A percentile compares a stretch with the other conserved stretches of the same genome.
These are phyloP conservation scores for Galaxias olidus DNA, from an alignment of 2,797 vertebrate genomes.

Conservation along the genomic window DNA sequence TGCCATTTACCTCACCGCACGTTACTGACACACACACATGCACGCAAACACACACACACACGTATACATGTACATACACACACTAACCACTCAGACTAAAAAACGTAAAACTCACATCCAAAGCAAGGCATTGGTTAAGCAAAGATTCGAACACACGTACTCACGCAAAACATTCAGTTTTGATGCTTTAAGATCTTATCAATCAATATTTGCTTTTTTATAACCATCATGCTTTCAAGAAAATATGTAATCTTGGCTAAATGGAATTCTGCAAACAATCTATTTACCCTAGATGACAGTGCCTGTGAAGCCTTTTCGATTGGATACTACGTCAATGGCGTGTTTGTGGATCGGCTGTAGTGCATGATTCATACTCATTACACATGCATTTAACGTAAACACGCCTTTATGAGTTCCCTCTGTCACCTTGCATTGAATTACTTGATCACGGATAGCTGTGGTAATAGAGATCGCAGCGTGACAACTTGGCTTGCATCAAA, in stretches of 20 bases:
- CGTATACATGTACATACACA: not conserved
- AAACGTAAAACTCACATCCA: too few species aligned
- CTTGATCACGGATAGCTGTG: too few species aligned
- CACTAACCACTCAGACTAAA: too few species aligned
- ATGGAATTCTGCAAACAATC: too few species aligned
- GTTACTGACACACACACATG: not conserved
- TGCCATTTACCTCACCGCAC: too few species aligned
- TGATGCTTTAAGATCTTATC: not conserved
- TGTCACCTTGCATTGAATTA: too few species aligned
- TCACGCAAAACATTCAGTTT: too few species aligned
- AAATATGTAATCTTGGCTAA: too few species aligned
- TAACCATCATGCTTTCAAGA: not conserved
- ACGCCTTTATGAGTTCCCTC: slow-evolving; percentile 23
- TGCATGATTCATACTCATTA: too few species aligned
- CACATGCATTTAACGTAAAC: slow-evolving; percentile 27
- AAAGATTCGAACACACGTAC: too few species aligned
- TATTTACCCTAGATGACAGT: slow-evolving; percentile 15
- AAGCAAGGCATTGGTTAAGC: too few species aligned
- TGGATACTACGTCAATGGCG: slow-evolving; percentile 20
- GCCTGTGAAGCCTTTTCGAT: slow-evolving; percentile 17
- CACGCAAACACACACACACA: not conserved
- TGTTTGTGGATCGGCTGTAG: slow-evolving; percentile 17
- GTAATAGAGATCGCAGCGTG: slow-evolving; percentile 36
- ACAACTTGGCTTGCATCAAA: too few species aligned
- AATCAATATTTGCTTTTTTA: slow-evolving; percentile 1